A percentile compares a stretch with the other conserved stretches of the same genome.
Conservation (phyloP, 2,797 vertebrate genomes). For the Acestrorhynchus altus region DNA sequence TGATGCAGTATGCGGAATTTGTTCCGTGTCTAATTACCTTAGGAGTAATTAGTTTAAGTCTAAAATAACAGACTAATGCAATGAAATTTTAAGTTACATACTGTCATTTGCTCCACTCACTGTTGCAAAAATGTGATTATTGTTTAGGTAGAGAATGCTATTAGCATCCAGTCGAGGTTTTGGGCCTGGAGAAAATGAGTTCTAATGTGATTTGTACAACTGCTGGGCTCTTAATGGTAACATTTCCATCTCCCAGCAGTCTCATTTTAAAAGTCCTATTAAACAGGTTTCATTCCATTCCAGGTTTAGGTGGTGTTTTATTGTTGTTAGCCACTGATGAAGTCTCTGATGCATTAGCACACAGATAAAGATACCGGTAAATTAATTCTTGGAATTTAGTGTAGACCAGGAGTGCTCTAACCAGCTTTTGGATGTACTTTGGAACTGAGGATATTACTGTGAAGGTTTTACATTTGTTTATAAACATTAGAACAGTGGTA, state of each 20-base stretch:
- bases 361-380: neutral
- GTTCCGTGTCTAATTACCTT: too few relatives aligned
- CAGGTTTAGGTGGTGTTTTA: constrained; percentile 8
- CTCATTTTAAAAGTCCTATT: constrained; percentile 5
- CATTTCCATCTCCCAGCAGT: neutral
- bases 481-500: neutral
- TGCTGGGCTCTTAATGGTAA: neutral
- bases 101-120: neutral
- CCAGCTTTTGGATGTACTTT: neutral
- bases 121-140: constrained; percentile 3
- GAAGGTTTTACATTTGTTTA: neutral
- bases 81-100: too few relatives aligned
- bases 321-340: constrained; percentile 4
- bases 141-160: neutral
- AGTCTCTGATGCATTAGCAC: neutral
- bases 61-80: neutral
- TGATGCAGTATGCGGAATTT: too few relatives aligned
- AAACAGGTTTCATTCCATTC: constrained; percentile 6
- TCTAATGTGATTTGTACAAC: constrained; percentile 6
- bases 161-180: constrained; percentile 16
- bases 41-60: neutral
- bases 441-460: neutral
- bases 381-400: neutral
- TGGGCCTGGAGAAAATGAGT: constrained; percentile 26
- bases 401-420: neutral